Evolutionary conservation across 2,888 invertebrate species (phyloP).

Genomic region (Orchesellides sinensis): DNA sequence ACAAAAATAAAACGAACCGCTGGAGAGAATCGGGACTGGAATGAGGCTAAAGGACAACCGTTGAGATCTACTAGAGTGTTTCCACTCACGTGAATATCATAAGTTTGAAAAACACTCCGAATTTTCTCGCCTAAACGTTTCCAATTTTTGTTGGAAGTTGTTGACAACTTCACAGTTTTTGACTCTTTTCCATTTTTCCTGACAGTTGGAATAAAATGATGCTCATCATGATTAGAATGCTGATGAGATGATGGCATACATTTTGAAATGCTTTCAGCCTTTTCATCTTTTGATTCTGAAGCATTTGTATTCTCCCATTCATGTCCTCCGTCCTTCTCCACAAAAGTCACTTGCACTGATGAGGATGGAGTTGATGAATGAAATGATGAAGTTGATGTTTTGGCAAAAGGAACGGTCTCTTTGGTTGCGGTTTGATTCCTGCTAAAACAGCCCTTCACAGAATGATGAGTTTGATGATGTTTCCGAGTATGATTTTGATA

Average conservation of each 20-base stretch:
- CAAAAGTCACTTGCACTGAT: slow-evolving; percentile 39
- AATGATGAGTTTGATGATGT: slow-evolving; percentile 22
- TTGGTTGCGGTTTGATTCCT: slow-evolving; percentile 49
- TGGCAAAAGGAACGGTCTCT: slow-evolving; percentile 20
- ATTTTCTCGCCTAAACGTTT: slow-evolving; percentile 65
- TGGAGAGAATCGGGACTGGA: slow-evolving; percentile 40
- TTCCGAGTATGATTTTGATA: slow-evolving; percentile 42
- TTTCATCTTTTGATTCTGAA: not conserved
- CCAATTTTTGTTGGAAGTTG: slow-evolving; percentile 42
- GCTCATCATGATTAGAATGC: slow-evolving; percentile 52
- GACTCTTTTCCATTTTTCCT: slow-evolving; percentile 14
- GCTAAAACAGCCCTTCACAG: slow-evolving; percentile 31
- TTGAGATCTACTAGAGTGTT: slow-evolving; percentile 65
- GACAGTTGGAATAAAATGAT: slow-evolving; percentile 15
- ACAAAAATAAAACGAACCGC: slow-evolving; percentile 66
- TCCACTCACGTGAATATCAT: slow-evolving; percentile 60
- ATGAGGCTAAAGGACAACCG: slow-evolving; percentile 63
- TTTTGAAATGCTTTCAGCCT: not conserved
- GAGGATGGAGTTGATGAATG: slow-evolving; percentile 12
- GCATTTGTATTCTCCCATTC: slow-evolving; percentile 10
- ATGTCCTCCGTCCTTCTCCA: slow-evolving; percentile 16
- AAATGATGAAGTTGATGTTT: slow-evolving; percentile 32
- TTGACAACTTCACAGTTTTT: slow-evolving; percentile 13
- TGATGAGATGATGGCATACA: slow-evolving; percentile 52
- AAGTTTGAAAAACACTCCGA: slow-evolving; percentile 66